These are phyloP conservation scores for Salticus scenicus DNA, from an alignment of 2,888 invertebrate species.

Conservation along the genomic window DNA sequence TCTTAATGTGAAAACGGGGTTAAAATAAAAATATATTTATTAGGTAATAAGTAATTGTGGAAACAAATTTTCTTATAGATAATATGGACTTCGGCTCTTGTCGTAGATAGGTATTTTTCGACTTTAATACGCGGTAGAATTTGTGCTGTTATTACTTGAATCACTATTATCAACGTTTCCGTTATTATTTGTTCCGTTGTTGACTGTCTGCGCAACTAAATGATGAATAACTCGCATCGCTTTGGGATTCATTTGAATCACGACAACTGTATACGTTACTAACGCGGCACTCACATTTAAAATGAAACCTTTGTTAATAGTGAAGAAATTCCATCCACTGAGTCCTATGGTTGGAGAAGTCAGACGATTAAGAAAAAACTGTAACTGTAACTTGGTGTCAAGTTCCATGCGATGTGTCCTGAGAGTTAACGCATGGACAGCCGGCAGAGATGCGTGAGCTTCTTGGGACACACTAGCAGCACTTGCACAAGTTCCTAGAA, in stretches of 20 bases:
- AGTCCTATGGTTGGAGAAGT: slow-evolving; percentile 69
- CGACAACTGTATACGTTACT: slow-evolving; percentile 72
- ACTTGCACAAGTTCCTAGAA: slow-evolving; percentile 69
- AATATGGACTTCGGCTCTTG: no score
- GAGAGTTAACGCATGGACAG: slow-evolving; percentile 67
- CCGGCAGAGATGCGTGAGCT: slow-evolving; percentile 65
- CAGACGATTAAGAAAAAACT: slow-evolving; percentile 60
- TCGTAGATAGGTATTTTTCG: no score
- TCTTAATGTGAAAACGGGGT: no score
- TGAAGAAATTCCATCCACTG: slow-evolving; percentile 72
- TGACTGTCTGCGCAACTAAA: slow-evolving; percentile 68
- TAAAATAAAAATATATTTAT: no score
- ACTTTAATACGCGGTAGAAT: slow-evolving; percentile 38
- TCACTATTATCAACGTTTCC: slow-evolving; percentile 38
- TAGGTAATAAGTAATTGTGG: no score
- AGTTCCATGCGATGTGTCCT: slow-evolving; percentile 64
- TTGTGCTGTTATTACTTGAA: slow-evolving; percentile 45
- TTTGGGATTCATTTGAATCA: slow-evolving; percentile 72
- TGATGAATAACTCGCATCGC: slow-evolving; percentile 70
- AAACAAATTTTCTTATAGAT: no score
- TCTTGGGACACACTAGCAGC: slow-evolving; percentile 68
- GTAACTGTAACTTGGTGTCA: slow-evolving; percentile 67
- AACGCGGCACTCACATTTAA: slow-evolving; percentile 71
- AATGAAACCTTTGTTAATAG: slow-evolving; percentile 72
- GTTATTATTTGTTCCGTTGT: slow-evolving; percentile 40